Evolutionary conservation across 2,888 invertebrate genomes (phyloP), one percentile per base, ranked within the genome.

Genomic region (Unio pictorum): DNA sequence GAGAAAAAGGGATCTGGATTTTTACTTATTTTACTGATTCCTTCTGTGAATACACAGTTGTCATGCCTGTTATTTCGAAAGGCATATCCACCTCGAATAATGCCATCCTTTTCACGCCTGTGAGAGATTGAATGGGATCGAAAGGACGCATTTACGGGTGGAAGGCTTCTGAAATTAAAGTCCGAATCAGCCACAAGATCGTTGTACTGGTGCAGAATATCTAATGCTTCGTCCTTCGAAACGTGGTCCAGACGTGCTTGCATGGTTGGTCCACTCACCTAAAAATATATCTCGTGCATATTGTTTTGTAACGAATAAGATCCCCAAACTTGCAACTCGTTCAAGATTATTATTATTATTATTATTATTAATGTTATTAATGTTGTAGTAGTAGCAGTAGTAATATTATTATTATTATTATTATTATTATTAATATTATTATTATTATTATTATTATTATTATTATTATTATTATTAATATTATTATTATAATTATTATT

Each of bases 21-120:
- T 61, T 72, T 74, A 61, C 83, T 84, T n/a, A 74, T 78, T 20
- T 79, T 79, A 64, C 83, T 82, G 18, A 82, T 78, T 3, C 83
- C 82, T 63, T 82, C 83, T 0, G 81, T 84, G 67, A 82, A 84
- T 7, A 81, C 74, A 20, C 73, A 76, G 45, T 70, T 67, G n/a
- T 75, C 77, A n/a, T 70, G 67, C 20, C 67, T 65, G 61, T 74
- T 63, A 11, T 76, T 75, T 57, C 69, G 71, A 66, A 71, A 61
- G 20, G 74, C 66, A 23, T 74, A 66, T 55, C 71, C 74, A 5
- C 75, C 76, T 23, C 68, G 68, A 34, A 73, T n/a, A 26, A 72
- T 72, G 17, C 67, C 64, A 18, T 28, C 30, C 4, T 59, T 65
- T 11, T 74, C 73, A 20, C 63, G 61, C 6, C 66, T 68, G 2